Base-by-base conservation (phyloP, 2,797 vertebrate species). In the Bufotes viridis region DNA sequence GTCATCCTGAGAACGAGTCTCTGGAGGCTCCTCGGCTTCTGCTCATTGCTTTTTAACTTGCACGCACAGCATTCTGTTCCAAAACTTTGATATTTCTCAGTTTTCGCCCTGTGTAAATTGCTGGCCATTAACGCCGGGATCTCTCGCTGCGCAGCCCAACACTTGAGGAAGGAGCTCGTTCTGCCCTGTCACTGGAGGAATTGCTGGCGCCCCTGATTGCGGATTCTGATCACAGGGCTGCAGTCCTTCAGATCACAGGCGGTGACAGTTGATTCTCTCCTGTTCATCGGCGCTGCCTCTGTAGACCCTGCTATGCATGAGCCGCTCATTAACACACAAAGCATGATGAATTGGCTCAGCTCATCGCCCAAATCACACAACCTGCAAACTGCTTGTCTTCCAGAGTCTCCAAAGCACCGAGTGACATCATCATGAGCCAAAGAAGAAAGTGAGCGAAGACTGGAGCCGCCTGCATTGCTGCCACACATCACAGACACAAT, bases 151-250 rank as follows among this genome's bases (percentile, higher is more conserved):
- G 12, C 60, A 86, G 88, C 84, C 87, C 86, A 69, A 51, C 88
- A 85, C 88, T 88, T 17, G 91, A 87, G 90, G 90, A 91, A 90
- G 92, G 91, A 91, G 67, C 84, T 70, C 57, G 14, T 51, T 80
- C 29, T 17, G 87, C 88, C 85, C 63, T 2, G 65, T 26, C 90
- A 88, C 51, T 0, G 91, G 92, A 93, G 92, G 91, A 91, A 93
- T 93, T 80, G 69, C 87, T 91, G 89, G 93, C 92, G 93, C 90
- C 74, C 90, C 93, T 93, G 93, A 96, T 96, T 97, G 95, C 92
- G 94, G 94, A 97, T 97, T 97, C 96, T 94, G 94, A 95, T 96
- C 97, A 97, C 96, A 96, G 93, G 92, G 90, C 91, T 76, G 90
- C 93, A 92, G 93, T 95, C 93, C 93, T 95, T 95, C 94, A 94